Conservation (phyloP, 2,888 invertebrate genomes). For the Epinotia demarniana region DNA sequence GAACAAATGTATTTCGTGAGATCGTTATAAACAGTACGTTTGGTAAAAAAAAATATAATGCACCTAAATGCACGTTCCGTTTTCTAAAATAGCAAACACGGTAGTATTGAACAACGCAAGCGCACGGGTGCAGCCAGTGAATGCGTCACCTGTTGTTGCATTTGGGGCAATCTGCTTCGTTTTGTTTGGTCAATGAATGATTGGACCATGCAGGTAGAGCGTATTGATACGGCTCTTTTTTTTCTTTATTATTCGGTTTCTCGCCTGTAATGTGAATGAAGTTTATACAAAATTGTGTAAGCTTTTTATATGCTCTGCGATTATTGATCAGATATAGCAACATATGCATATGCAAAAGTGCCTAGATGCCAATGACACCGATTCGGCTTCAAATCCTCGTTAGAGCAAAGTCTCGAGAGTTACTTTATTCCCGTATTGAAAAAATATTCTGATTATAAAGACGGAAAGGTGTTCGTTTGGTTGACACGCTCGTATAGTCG, state of each 20-base stretch:
- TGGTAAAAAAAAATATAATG: not conserved
- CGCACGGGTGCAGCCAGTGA: constrained; percentile 48
- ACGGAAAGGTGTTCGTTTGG: constrained; percentile 16
- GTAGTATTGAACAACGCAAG: constrained; percentile 15
- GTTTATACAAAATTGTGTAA: not conserved
- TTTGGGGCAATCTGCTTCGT: constrained; percentile 59
- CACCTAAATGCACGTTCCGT: not conserved
- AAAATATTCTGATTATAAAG: constrained; percentile 1
- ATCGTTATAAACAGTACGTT: not conserved
- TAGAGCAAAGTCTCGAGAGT: not conserved
- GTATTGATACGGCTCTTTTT: constrained; percentile 44
- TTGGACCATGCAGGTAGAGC: constrained; percentile 53
- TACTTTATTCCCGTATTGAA: constrained; percentile 16
- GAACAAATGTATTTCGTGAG: not conserved
- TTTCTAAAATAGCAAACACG: constrained; percentile 15
- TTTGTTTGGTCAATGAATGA: constrained; percentile 69
- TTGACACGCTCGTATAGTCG: constrained; percentile 50
- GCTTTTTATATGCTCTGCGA: not conserved
- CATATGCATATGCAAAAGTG: not conserved
- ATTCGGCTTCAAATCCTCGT: constrained; percentile 23
- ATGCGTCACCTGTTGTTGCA: constrained; percentile 69
- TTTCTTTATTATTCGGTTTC: not conserved
- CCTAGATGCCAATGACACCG: not conserved
- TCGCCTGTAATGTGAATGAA: not conserved
- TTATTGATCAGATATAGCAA: not conserved